Evolutionary conservation across 2,113 vertebrate species (phyloP).

Genomic region (Athene cunicularia): DNA sequence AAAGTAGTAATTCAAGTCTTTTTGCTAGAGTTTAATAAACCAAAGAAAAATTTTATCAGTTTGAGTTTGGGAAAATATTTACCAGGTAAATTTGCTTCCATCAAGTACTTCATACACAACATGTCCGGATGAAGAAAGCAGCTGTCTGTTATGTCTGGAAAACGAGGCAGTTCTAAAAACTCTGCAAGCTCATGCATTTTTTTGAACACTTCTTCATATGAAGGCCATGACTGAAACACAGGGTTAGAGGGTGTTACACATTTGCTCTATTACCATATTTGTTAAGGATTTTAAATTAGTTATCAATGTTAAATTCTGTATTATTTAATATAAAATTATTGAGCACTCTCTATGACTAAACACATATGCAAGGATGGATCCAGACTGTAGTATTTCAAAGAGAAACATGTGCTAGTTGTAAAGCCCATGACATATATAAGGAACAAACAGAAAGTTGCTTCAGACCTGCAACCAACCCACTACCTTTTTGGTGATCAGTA

Average conservation of each 20-base stretch:
- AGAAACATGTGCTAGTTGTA: rapidly evolving
- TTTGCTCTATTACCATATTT: background rate
- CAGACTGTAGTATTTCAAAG: background rate
- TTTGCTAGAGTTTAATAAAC: constrained; percentile 18
- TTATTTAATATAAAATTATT: background rate
- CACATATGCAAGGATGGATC: background rate
- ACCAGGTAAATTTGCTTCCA: constrained; percentile 92
- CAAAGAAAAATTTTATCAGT: constrained; percentile 5
- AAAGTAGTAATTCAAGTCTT: background rate
- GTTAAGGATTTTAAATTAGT: background rate
- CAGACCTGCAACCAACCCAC: background rate
- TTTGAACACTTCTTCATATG: constrained; percentile 75
- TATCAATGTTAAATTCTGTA: background rate
- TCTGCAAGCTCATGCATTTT: constrained; percentile 73
- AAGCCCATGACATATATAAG: background rate
- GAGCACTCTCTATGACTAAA: background rate
- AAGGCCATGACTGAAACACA: constrained; percentile 82
- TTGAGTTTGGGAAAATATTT: background rate
- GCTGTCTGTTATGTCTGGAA: constrained; percentile 83
- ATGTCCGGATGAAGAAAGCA: constrained; percentile 87
- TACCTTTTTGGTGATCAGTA: background rate
- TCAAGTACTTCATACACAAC: constrained; percentile 87
- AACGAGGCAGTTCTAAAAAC: constrained; percentile 83
- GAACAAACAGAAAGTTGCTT: background rate
- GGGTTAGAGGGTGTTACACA: background rate